These are phyloP conservation scores for Phymatocera aterrima DNA, from an alignment of 2,888 invertebrate genomes.

Conservation along the genomic window DNA sequence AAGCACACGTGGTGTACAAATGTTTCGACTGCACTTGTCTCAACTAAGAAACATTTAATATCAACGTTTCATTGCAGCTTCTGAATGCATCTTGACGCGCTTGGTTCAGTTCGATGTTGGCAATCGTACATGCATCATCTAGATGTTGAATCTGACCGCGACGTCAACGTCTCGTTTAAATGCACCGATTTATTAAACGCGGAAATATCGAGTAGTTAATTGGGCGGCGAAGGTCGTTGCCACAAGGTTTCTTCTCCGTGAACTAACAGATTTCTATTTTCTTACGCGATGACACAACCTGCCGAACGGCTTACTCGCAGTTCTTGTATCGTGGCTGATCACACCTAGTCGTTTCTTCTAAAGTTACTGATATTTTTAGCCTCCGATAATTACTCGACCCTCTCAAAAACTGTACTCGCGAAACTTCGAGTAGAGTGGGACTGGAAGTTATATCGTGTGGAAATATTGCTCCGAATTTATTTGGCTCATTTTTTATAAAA, in stretches of 20 bases:
- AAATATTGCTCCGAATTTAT: neutral
- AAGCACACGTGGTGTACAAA: constrained; percentile 32
- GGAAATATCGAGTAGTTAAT: constrained; percentile 31
- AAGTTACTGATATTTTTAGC: neutral
- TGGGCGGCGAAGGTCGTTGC: constrained; percentile 22
- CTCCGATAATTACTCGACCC: neutral
- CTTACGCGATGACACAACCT: constrained; percentile 24
- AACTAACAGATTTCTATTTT: constrained; percentile 44
- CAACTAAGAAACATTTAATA: neutral
- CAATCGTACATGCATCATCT: neutral
- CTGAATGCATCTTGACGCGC: neutral
- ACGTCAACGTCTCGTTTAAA: neutral
- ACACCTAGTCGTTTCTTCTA: neutral
- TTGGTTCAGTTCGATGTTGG: constrained; percentile 5
- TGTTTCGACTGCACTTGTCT: constrained; percentile 14
- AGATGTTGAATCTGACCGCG: neutral
- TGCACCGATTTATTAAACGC: neutral
- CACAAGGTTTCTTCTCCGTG: constrained; percentile 27
- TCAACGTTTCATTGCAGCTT: neutral
- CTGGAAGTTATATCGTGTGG: neutral
- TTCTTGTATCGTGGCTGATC: constrained; percentile 15
- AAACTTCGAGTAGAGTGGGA: neutral
- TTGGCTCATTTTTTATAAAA: neutral
- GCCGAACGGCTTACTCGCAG: neutral
- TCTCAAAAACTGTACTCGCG: neutral